These are phyloP conservation scores for Bufotes viridis DNA, from an alignment of 2,797 vertebrate genomes.

Conservation along the genomic window DNA sequence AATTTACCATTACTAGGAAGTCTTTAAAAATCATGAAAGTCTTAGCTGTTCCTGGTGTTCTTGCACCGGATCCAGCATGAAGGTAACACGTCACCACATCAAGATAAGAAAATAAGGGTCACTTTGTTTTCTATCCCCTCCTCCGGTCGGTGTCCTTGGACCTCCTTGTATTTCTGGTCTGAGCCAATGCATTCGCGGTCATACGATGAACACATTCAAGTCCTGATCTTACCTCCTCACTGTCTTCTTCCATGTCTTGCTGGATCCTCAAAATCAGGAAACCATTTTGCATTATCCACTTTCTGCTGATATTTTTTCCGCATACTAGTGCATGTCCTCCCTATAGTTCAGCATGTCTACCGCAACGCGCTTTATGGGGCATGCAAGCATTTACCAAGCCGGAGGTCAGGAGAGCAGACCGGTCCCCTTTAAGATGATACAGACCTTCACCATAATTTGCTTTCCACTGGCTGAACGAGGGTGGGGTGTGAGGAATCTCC, in stretches of 20 bases:
- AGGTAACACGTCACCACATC: not conserved
- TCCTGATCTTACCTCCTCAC: not conserved
- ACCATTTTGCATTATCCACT: too few relatives aligned
- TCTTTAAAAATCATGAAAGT: constrained; percentile 43
- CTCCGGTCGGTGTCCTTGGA: not conserved
- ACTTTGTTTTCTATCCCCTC: not conserved
- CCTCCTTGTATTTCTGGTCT: too few relatives aligned
- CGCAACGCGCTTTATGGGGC: too few relatives aligned
- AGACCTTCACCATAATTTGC: too few relatives aligned
- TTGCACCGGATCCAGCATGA: not conserved
- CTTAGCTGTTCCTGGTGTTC: not conserved
- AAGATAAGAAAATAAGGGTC: not conserved
- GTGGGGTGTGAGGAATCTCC: too few relatives aligned
- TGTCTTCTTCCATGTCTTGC: not conserved
- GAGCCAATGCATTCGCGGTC: not conserved
- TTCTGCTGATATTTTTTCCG: too few relatives aligned
- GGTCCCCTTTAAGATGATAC: too few relatives aligned
- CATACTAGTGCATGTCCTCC: too few relatives aligned
- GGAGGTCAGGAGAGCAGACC: too few relatives aligned
- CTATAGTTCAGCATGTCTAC: too few relatives aligned
- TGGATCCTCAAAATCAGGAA: not conserved
- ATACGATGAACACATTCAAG: not conserved
- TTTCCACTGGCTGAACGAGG: too few relatives aligned
- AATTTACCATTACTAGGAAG: constrained; percentile 34
- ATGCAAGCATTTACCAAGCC: too few relatives aligned